Evolutionary conservation across 2,797 vertebrate genomes (phyloP).

Genomic region (Micrastur ruficollis): DNA sequence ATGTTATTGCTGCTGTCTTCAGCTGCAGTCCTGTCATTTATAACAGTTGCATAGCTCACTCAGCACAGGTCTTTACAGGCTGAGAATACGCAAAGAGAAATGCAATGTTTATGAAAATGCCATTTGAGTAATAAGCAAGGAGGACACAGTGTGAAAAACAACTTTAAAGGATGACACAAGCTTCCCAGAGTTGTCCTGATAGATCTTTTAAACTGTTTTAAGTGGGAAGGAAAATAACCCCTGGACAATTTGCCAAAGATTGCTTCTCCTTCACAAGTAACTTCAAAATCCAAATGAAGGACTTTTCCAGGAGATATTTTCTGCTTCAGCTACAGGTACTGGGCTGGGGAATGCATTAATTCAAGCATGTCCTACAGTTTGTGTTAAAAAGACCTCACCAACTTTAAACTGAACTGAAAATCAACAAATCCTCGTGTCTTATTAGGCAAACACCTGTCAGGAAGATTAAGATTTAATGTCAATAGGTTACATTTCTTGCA

Average conservation of each 20-base stretch:
- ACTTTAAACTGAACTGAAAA: background rate
- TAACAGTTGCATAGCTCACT: background rate
- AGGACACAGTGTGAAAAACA: background rate
- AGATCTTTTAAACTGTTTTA: background rate
- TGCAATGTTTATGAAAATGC: background rate
- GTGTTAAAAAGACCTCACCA: background rate
- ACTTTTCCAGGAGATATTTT: background rate
- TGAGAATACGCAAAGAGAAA: background rate
- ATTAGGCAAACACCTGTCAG: background rate
- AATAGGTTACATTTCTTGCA: background rate
- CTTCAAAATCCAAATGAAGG: background rate
- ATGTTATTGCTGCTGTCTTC: background rate
- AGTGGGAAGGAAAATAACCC: background rate
- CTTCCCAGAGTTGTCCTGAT: background rate
- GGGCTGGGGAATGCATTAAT: background rate
- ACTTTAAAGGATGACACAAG: background rate
- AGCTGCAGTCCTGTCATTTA: background rate
- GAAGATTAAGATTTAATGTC: background rate
- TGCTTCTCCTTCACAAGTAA: background rate
- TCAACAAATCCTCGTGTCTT: background rate
- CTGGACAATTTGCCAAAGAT: background rate
- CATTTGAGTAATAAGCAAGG: background rate
- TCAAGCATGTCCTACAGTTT: background rate
- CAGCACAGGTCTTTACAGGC: background rate
- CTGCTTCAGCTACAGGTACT: background rate